Conservation (phyloP, 2,113 vertebrate genomes). For the Scomber scombrus region DNA sequence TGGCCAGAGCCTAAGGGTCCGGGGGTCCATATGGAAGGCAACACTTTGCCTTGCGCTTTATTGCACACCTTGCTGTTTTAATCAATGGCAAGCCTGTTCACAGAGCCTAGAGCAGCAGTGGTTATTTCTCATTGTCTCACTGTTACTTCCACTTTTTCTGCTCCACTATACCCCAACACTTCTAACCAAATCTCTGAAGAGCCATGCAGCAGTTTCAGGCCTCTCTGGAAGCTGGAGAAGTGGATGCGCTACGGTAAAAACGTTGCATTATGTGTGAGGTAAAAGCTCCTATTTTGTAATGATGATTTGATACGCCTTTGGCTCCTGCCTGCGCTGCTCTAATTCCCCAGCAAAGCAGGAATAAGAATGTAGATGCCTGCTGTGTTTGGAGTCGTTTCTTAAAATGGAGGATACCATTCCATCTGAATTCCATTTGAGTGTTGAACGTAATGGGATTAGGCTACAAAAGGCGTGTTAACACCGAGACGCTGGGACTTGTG, state of each 20-base stretch:
- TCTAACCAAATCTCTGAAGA: slow-evolving; percentile 66
- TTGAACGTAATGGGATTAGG: slow-evolving; percentile 67
- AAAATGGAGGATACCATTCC: slow-evolving; percentile 66
- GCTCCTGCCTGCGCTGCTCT: slow-evolving; percentile 65
- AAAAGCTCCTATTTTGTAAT: slow-evolving; percentile 57
- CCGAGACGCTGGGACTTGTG: slow-evolving; percentile 45
- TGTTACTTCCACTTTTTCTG: slow-evolving; percentile 67
- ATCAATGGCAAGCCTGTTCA: slow-evolving; percentile 90
- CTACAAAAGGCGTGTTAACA: slow-evolving; percentile 63
- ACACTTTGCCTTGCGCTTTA: slow-evolving; percentile 84
- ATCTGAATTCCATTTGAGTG: slow-evolving; percentile 73
- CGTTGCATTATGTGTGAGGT: slow-evolving; percentile 49
- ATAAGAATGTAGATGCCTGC: slow-evolving; percentile 59
- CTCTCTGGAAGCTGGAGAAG: slow-evolving; percentile 36
- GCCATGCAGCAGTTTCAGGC: slow-evolving; percentile 56
- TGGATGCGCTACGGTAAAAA: slow-evolving; percentile 32
- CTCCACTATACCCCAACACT: slow-evolving; percentile 68
- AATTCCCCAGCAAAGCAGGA: slow-evolving; percentile 65
- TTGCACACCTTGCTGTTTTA: slow-evolving; percentile 90
- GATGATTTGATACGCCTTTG: slow-evolving; percentile 71
- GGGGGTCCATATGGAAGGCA: slow-evolving; percentile 93
- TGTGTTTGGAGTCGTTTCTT: slow-evolving; percentile 65
- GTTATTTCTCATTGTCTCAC: slow-evolving; percentile 81
- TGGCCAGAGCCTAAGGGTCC: slow-evolving; percentile 90
- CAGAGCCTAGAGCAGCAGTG: slow-evolving; percentile 82